Conservation (phyloP, 1,140 invertebrate genomes). For the Melitaea cinxia region DNA sequence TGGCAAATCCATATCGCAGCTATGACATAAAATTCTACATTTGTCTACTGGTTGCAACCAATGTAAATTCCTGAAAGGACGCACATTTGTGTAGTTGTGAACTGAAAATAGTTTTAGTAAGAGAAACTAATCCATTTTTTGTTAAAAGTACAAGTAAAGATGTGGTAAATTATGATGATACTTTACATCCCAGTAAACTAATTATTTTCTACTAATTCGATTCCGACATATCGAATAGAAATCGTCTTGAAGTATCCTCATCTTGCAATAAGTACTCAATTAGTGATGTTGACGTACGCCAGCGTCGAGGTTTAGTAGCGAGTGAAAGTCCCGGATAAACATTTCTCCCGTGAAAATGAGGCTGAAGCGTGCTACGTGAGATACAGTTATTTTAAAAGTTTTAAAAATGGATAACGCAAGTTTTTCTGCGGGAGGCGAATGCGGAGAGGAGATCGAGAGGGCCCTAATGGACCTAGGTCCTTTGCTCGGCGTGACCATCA, state of each 20-base stretch:
- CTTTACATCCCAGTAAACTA: not conserved
- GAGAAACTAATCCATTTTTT: constrained; percentile 19
- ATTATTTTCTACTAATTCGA: not conserved
- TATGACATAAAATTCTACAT: constrained; percentile 50
- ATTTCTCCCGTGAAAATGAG: constrained; percentile 54
- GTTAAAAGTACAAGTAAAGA: not conserved
- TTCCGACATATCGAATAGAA: constrained; percentile 3
- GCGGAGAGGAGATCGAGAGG: constrained; percentile 73
- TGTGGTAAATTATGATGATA: constrained; percentile 3
- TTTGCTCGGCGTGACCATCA: constrained; percentile 74
- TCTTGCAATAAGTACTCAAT: constrained; percentile 56
- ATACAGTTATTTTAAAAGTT: constrained; percentile 25
- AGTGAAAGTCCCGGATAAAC: constrained; percentile 67
- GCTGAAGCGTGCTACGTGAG: constrained; percentile 39
- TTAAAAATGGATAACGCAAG: constrained; percentile 63
- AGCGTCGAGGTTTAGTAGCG: constrained; percentile 44
- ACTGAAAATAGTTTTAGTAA: constrained; percentile 11
- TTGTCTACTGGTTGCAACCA: constrained; percentile 53
- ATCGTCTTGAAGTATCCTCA: constrained; percentile 57
- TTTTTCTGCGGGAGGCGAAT: constrained; percentile 65
- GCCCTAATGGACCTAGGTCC: constrained; percentile 77
- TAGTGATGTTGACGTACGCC: constrained; percentile 63
- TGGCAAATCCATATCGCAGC: constrained; percentile 51
- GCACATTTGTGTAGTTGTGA: constrained; percentile 55
- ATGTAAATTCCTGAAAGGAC: constrained; percentile 48